Evolutionary conservation across 2,888 invertebrate genomes (phyloP).

Genomic region (Pammene aurita): DNA sequence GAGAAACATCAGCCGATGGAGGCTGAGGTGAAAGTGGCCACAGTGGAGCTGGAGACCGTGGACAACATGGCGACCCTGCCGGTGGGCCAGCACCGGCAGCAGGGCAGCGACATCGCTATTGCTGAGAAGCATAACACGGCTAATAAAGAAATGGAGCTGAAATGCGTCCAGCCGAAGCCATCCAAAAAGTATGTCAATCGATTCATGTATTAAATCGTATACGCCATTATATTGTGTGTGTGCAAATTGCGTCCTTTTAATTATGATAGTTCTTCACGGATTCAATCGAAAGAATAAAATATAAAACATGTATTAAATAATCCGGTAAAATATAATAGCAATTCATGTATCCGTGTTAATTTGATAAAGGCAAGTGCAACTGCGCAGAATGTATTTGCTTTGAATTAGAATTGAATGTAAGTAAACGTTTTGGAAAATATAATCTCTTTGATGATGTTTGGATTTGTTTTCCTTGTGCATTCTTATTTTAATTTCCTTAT

Average conservation of each 20-base stretch:
- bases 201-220: not conserved
- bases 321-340: too few relatives aligned
- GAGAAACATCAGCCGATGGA: constrained; percentile 81
- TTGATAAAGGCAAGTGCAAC: not conserved
- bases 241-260: not conserved
- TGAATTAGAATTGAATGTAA: not conserved
- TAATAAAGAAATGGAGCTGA: constrained; percentile 94
- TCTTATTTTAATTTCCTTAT: too few relatives aligned
- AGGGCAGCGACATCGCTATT: constrained; percentile 87
- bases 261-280: not conserved
- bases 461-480: too few relatives aligned
- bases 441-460: too few relatives aligned
- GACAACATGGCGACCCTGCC: constrained; percentile 96
- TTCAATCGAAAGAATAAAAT: not conserved
- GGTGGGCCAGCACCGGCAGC: constrained; percentile 88
- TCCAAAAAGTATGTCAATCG: constrained; percentile 87
- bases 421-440: too few relatives aligned
- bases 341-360: not conserved
- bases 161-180: constrained; percentile 92
- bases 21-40: constrained; percentile 94
- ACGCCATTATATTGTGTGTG: not conserved
- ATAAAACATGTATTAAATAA: too few relatives aligned
- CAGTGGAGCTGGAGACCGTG: constrained; percentile 93
- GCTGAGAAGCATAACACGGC: constrained; percentile 92
- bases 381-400: constrained; percentile 9